phyloP scores from a whole-genome alignment of 2,113 vertebrate species.

The Vombatus ursinus region DNA sequence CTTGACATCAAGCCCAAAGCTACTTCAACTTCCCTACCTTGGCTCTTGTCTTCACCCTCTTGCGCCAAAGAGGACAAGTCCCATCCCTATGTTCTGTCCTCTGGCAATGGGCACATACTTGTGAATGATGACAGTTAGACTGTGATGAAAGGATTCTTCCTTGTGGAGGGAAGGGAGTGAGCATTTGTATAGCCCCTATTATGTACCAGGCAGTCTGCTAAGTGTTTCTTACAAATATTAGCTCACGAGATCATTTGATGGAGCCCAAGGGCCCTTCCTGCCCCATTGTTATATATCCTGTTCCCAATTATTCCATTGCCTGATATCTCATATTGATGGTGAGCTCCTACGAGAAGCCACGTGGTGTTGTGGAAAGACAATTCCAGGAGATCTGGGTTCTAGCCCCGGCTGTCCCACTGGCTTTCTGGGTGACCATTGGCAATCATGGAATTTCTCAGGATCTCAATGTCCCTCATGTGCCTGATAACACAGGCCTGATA shows the following conservation, averaged over 20 bases:
- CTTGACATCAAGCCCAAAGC: background rate
- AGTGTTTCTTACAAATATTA: background rate
- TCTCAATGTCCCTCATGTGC: background rate
- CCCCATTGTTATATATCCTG: background rate
- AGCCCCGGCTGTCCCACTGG: background rate
- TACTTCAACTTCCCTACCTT: too few species aligned
- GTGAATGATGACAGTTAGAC: background rate
- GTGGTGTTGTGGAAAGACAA: background rate
- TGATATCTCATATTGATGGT: background rate
- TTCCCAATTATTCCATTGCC: background rate
- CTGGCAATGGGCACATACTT: background rate
- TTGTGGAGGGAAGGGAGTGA: background rate
- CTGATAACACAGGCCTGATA: background rate
- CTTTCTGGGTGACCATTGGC: background rate
- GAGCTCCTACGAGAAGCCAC: background rate
- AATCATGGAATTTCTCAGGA: background rate
- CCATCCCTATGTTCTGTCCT: background rate
- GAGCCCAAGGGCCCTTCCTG: background rate
- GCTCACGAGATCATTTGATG: background rate
- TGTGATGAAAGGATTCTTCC: too few species aligned
- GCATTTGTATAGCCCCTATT: too few species aligned
- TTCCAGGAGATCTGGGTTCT: background rate
- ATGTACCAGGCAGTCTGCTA: too few species aligned
- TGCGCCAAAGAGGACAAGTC: background rate
- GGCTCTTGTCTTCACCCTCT: too few species aligned